These are phyloP conservation scores for Aegithalos caudatus DNA, from an alignment of 2,113 vertebrate species.

Conservation along the genomic window DNA sequence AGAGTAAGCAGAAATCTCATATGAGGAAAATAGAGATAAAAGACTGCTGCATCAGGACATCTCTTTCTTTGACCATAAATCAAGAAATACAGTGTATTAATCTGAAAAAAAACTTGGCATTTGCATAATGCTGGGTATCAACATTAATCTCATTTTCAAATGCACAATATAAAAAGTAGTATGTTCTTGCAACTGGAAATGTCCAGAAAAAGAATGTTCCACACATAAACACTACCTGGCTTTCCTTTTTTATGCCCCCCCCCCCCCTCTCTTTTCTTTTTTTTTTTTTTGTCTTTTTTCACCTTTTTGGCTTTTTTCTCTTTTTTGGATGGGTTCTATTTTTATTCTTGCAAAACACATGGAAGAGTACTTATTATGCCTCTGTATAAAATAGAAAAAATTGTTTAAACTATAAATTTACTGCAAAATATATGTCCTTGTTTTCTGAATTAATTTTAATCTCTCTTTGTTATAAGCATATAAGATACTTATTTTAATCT, in stretches of 20 bases:
- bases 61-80: neutral
- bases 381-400: neutral
- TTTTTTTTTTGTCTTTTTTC: rapidly evolving
- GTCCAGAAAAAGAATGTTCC: neutral
- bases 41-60: neutral
- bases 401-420: neutral
- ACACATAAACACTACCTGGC: neutral
- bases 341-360: neutral
- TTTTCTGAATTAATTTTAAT: neutral
- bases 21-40: neutral
- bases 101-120: neutral
- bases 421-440: neutral
- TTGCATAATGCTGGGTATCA: neutral
- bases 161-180: neutral
- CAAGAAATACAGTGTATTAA: neutral
- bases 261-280: too few species aligned
- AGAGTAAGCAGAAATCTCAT: neutral
- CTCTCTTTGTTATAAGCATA: neutral
- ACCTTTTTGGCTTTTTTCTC: rapidly evolving
- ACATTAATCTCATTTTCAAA: neutral
- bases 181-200: neutral
- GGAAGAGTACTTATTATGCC: neutral
- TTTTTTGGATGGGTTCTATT: neutral
- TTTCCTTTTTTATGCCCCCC: neutral
- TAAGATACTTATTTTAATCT: neutral